These are phyloP conservation scores for Anorthoa munda DNA, from an alignment of 2,888 invertebrate species.

Conservation along the genomic window DNA sequence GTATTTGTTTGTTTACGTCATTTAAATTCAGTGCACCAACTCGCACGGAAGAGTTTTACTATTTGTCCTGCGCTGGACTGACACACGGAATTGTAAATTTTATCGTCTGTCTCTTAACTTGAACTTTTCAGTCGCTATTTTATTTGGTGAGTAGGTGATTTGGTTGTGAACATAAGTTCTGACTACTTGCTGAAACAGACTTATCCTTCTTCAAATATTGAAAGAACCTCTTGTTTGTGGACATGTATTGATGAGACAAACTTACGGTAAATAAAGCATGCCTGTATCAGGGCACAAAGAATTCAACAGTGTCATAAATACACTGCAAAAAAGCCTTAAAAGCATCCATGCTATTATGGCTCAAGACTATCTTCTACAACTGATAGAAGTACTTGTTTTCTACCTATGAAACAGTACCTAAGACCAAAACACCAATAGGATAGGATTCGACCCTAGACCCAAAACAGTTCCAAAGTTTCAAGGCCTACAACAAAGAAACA, in stretches of 20 bases:
- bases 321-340: too few relatives aligned
- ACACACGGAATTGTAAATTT: slow-evolving; percentile 88
- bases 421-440: neutral
- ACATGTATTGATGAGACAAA: neutral
- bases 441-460: neutral
- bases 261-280: neutral
- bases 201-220: neutral
- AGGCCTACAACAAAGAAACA: slow-evolving; percentile 19
- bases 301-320: neutral
- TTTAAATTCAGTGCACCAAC: slow-evolving; percentile 82
- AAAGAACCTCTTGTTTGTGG: neutral
- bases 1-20: slow-evolving; percentile 78
- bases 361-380: neutral
- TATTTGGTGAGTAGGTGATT: slow-evolving; percentile 41
- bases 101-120: slow-evolving; percentile 82
- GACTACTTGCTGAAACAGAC: slow-evolving; percentile 15
- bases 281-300: neutral
- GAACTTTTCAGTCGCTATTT: slow-evolving; percentile 39
- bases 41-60: slow-evolving; percentile 86
- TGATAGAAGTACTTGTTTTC: neutral
- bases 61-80: slow-evolving; percentile 87
- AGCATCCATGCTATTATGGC: neutral
- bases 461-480: neutral
- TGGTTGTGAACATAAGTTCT: slow-evolving; percentile 36
- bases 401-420: neutral